Evolutionary conservation across 1,140 invertebrate genomes (phyloP), one percentile per base, ranked within the genome.

Genomic region (Drosophila albomicans): DNA sequence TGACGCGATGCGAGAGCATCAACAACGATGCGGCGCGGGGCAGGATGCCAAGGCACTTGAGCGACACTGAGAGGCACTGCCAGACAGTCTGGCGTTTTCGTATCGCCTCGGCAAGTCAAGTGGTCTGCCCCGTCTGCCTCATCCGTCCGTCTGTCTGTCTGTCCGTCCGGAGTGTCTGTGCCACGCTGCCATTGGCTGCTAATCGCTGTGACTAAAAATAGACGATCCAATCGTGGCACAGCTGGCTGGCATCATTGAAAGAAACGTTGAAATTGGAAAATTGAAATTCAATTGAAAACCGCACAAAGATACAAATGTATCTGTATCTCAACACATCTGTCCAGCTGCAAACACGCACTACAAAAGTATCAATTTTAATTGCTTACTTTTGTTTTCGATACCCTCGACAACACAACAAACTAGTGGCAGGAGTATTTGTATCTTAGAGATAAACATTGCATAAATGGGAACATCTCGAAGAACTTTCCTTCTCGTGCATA

Each of bases 151-250:
- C 63, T 2, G 43, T 61, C 56, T n/a, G 28, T 20, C 20, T 13
- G 25, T 49, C 16, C 32, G 20, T 25, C 38, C 46, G 45, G 43
- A 10, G 8, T 10, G 35, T 38, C 8, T 43, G 20, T 62, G 51
- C 43, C 10, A 46, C 77, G 78, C 43, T 74, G 65, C 49, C 86
- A 89, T 89, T 89, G 85, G 85, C 81, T 89, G 85, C 85, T 90
- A 90, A 90, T 90, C 86, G 86, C 81, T 66, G 52, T n/a, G 10
- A 41, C 81, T 85, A 85, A 72, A 90, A 69, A 71, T 89, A 90
- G 72, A 71, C 20, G 58, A 46, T 64, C 86, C 85, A 89, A 89
- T 89, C 54, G 85, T 51, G 45, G 81, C 78, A 63, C 85, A 89
- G 85, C 88, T 89, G 85, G 56, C 54, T 41, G 45, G 45, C 78